Evolutionary conservation across 1,140 invertebrate species (phyloP), one percentile per base, ranked within the genome.

Genomic region (Sminthurides bifidus): DNA sequence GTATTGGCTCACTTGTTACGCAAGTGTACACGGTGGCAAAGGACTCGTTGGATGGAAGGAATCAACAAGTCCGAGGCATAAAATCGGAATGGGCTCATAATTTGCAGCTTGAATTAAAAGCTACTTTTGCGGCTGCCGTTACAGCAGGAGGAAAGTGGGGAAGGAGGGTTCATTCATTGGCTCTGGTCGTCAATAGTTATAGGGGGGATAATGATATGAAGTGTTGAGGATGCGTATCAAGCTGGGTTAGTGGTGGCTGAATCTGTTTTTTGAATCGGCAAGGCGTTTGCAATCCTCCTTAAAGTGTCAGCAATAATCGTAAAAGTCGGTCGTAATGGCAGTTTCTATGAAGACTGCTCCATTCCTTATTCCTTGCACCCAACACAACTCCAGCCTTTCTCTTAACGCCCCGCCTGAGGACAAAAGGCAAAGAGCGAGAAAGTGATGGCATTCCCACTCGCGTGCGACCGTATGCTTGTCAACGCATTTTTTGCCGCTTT

Each of bases 271-370:
- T 61, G 60, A 61, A 61, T 61, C 60, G 60, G 60, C 56, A 52
- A 61, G 60, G 60, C 60, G 60, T 61, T 61, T 41, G 60, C 56
- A 58, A 61, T 61, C 60, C 60, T 61, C 60, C 60, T 61, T 61
- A 61, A 61, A 61, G 60, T 61, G 60, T 61, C 56, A 61, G 60
- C 60, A 61, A 61, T 61, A 61, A 61, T 61, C 60, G 60, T 61
- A 61, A 61, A 61, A 61, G 60, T 61, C 60, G 60, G 49, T 46
- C 60, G 52, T 61, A 61, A 61, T 61, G 60, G 60, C 52, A 61
- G 58, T 61, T 58, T 53, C 60, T 61, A 61, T 61, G 60, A 61
- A 61, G 59, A 61, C 60, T 61, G 51, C 55, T 49, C 58, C 59
- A 58, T 58, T 61, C 59, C 48, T 56, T 56, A 52, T 44, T 35